phyloP scores from a whole-genome alignment of 1,140 invertebrate genomes.

The Drosophila rhopaloa region DNA sequence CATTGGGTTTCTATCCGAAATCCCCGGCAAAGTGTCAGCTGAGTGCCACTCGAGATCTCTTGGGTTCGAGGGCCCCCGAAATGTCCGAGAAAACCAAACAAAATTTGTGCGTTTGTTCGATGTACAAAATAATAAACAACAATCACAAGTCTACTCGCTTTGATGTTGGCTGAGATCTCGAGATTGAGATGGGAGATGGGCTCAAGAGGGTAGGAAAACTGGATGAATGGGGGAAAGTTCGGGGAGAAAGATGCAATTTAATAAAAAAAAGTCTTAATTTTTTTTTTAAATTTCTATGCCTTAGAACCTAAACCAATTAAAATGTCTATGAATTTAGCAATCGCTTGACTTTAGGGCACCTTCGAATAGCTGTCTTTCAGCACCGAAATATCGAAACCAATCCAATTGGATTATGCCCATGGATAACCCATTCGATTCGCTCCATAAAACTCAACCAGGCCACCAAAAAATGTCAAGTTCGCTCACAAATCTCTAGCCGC shows the following conservation, averaged over 20 bases:
- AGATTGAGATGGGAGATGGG: constrained; percentile 21
- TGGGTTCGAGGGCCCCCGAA: constrained; percentile 32
- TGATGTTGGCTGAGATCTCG: constrained; percentile 37
- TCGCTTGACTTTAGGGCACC: background rate
- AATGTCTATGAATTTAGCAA: too few species aligned
- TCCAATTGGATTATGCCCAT: constrained; percentile 47
- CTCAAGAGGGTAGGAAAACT: background rate
- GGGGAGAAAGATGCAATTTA: background rate
- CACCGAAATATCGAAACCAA: constrained; percentile 26
- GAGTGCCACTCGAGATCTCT: constrained; percentile 71
- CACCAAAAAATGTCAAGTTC: constrained; percentile 74
- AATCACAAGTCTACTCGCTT: constrained; percentile 17
- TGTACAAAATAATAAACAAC: constrained; percentile 40
- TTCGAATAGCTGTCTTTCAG: constrained; percentile 16
- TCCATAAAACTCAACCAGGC: constrained; percentile 14
- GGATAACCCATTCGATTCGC: constrained; percentile 29
- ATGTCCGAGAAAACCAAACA: constrained; percentile 25
- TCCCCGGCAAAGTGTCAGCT: constrained; percentile 76
- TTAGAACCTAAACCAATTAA: background rate
- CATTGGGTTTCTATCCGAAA: constrained; percentile 78
- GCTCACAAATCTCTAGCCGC: constrained; percentile 51
- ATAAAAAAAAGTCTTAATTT: too few species aligned
- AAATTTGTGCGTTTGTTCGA: constrained; percentile 51
- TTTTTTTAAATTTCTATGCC: too few species aligned
- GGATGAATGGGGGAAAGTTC: constrained; percentile 18